Base-by-base conservation (phyloP, 2,888 invertebrate species). In the Lutraria lutraria region DNA sequence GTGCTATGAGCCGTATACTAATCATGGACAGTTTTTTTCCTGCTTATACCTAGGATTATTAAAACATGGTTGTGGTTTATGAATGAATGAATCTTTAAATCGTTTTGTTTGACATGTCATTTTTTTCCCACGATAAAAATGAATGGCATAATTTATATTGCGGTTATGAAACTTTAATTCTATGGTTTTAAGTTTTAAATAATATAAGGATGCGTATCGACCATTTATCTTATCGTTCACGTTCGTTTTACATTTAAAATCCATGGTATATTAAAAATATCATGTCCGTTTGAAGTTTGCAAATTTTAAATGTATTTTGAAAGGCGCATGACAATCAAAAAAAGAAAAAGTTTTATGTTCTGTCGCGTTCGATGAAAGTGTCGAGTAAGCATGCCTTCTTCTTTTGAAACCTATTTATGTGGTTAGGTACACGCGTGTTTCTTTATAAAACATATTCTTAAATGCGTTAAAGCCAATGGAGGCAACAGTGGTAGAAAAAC, bases 101-200 rank as follows among this genome's bases (percentile, higher is more conserved):
- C 63, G 63, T 68, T 25, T 21, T 68, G 43, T 43, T 43, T 43
- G 43, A 43, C 43, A 43, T 43, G 43, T 43, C 43, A 43, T 43
- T 43, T 25, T 68, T 68, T 68, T 68, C 63, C 63, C 63, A 68
- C 63, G 63, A 68, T 25, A 68, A 68, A 68, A 68, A 68, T 68
- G 63, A 68, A 68, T 68, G 63, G 63, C 13, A 68, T 68, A 68
- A 43, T 68, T 8, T 68, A 68, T 13, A 68, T 68, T 68, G 25
- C 25, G 63, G 25, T 21, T 43, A 10, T 68, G 25, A 68, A 25
- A 8, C n/a, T n/a, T 43, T 68, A n/a, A 68, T 68, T 68, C 2
- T 68, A 25, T 68, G 25, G 63, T n/a, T 68, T 68, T 68, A 68
- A 68, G 25, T n/a, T 25, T 68, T 25, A 68, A 68, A 68, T 25